These are phyloP conservation scores for Holocentrus rufus DNA, from an alignment of 2,797 vertebrate species.

Conservation along the genomic window DNA sequence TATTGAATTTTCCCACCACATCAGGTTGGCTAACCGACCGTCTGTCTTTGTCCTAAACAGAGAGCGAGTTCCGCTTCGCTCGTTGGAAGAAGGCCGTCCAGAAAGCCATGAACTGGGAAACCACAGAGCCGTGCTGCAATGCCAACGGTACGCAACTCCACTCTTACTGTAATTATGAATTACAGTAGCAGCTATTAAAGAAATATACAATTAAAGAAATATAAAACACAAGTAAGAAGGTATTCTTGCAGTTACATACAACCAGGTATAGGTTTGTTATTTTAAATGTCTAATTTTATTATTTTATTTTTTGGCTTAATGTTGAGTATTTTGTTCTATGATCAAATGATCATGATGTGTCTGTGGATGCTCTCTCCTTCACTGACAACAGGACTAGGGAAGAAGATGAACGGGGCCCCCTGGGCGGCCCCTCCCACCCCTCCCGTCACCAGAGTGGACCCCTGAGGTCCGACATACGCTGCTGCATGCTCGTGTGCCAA, in stretches of 20 bases:
- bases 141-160: slow-evolving; percentile 65
- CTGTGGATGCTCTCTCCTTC: slow-evolving; percentile 22
- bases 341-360: slow-evolving; percentile 13
- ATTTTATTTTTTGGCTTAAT: neutral
- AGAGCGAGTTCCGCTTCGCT: slow-evolving; percentile 89
- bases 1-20: no score
- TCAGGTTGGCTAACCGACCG: no score
- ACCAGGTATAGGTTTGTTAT: no score
- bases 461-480: slow-evolving; percentile 56
- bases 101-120: slow-evolving; percentile 93
- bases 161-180: neutral
- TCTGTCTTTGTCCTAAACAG: slow-evolving; percentile 39
- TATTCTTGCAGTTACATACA: neutral
- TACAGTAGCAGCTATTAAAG: neutral
- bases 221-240: neutral
- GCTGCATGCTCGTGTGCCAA: slow-evolving; percentile 23
- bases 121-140: slow-evolving; percentile 77
- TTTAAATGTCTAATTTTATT: no score
- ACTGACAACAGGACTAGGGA: slow-evolving; percentile 55
- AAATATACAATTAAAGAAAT: no score
- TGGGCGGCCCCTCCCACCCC: slow-evolving; percentile 56
- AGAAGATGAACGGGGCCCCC: slow-evolving; percentile 57
- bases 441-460: slow-evolving; percentile 56
- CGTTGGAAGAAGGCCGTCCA: slow-evolving; percentile 95
- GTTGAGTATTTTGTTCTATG: neutral